Evolutionary conservation across 2,888 invertebrate genomes (phyloP).

Genomic region (Meloe dianella): DNA sequence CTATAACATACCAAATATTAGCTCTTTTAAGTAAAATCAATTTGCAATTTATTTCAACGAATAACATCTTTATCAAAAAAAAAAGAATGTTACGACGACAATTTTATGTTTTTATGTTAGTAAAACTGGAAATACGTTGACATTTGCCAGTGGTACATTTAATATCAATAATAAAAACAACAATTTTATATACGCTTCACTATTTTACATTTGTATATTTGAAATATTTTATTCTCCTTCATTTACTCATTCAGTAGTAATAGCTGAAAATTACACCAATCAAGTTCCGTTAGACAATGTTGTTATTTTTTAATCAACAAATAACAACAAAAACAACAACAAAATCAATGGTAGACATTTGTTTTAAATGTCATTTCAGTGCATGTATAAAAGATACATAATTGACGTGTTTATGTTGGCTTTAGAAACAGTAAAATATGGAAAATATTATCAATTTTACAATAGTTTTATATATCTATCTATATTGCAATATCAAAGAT

Average conservation of each 20-base stretch:
- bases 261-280: not conserved
- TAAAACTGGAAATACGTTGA: not conserved
- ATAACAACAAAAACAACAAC: not conserved
- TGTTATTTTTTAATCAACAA: not conserved
- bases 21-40: not conserved
- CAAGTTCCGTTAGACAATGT: not conserved
- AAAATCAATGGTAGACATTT: too few relatives aligned
- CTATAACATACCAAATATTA: not conserved
- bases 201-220: not conserved
- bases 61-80: not conserved
- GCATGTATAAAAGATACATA: too few relatives aligned
- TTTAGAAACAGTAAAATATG: not conserved
- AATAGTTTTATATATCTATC: not conserved
- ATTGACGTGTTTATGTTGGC: too few relatives aligned
- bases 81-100: not conserved
- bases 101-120: not conserved
- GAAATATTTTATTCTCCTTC: not conserved
- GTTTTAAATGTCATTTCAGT: too few relatives aligned
- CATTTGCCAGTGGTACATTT: not conserved
- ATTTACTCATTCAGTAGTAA: not conserved
- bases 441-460: not conserved
- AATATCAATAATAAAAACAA: constrained; percentile 10
- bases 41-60: not conserved
- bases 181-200: not conserved
- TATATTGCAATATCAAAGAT: not conserved